Evolutionary conservation across 2,797 vertebrate genomes (phyloP), one percentile per base, ranked within the genome.

Genomic region (Emys orbicularis): DNA sequence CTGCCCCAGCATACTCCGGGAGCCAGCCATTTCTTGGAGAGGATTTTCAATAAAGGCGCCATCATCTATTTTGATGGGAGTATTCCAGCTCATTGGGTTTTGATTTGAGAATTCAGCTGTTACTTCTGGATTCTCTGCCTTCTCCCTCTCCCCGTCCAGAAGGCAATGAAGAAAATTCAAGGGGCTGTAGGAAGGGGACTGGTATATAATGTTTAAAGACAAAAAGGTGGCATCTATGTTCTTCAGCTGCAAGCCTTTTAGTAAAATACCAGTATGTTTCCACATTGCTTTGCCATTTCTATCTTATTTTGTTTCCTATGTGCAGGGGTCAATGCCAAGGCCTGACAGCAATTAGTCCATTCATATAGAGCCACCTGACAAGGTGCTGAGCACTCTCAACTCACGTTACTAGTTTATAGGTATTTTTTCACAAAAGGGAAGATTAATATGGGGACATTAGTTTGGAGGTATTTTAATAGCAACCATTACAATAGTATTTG

Each of bases 41-140:
- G 81, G 53, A n/a, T 1, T 92, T 95, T 94, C 93, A 91, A 72
- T 89, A 89, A 87, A 95, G 57, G 84, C 86, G 37, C 91, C 81
- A 81, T 72, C 93, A 86, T 95, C 95, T 83, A 84, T 94, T 97
- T 94, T 3, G 1, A 84, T 44, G 85, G 86, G 91, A 95, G 72
- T 90, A 97, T 96, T 97, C 91, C 92, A 97, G 79, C 37, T 93
- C 76, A 37, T 83, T 96, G 96, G 76, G 76, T 91, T 95, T 96
- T 81, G 84, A 90, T 97, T 93, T 92, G 79, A 92, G 84, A 94
- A 95, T 90, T 97, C 96, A 97, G 88, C 94, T 97, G 96, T 90
- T 94, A 89, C 86, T 97, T 96, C 95, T 96, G 90, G 92, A 90
- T 95, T 87, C 86, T 94, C 59, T 92, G 86, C 52, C 53, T 93